phyloP scores from a whole-genome alignment of 2,797 vertebrate species.

The Spondyliosoma cantharus region DNA sequence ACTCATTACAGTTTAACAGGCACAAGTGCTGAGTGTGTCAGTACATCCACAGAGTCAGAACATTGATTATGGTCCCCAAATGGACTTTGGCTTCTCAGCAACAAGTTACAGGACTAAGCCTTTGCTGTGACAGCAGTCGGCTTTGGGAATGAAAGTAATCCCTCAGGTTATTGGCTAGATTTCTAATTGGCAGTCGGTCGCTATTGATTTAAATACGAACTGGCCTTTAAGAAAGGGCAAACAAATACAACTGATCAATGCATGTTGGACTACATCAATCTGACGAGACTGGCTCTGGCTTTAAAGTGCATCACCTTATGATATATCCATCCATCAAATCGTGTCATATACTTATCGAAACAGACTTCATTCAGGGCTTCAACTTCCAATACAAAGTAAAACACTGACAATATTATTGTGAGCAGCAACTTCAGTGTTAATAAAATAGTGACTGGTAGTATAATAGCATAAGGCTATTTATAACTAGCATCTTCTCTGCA shows the following conservation, averaged over 20 bases:
- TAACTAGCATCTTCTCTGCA: not conserved
- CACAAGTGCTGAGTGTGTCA: conserved; percentile 65
- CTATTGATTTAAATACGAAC: conserved; percentile 33
- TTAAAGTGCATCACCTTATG: conserved; percentile 4
- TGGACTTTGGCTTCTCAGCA: conserved; percentile 47
- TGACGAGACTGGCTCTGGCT: not conserved
- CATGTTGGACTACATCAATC: not conserved
- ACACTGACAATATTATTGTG: not conserved
- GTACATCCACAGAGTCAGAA: conserved; percentile 38
- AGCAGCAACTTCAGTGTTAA: not conserved
- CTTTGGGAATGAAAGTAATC: conserved; percentile 33
- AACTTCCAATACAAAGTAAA: not conserved
- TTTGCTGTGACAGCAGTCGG: conserved; percentile 29
- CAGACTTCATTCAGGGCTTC: not conserved
- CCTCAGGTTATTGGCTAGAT: conserved; percentile 25
- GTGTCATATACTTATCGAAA: not conserved
- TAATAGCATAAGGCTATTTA: not conserved
- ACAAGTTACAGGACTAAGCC: conserved; percentile 13
- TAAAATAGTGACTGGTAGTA: not conserved
- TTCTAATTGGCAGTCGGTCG: conserved; percentile 27
- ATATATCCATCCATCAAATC: conserved; percentile 2
- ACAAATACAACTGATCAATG: conserved; percentile 33
- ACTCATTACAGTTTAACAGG: conserved; percentile 71
- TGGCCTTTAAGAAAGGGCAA: conserved; percentile 36
- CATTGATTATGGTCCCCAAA: conserved; percentile 42